Evolutionary conservation across 2,888 invertebrate species (phyloP).

Genomic region (Drosophila macrothrix): DNA sequence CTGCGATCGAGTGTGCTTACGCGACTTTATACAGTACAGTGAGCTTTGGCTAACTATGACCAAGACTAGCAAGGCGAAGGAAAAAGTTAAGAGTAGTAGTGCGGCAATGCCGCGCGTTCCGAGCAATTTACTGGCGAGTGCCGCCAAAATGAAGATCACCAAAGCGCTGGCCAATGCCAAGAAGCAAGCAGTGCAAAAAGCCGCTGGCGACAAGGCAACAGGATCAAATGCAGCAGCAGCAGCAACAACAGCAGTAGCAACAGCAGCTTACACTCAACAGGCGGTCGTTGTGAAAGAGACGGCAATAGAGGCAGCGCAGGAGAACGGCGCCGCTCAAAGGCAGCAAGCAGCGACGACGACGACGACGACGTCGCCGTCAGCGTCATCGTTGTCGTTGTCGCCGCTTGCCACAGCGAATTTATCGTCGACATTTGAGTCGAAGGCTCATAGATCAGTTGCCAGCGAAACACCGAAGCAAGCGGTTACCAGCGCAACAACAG

Average conservation of each 20-base stretch:
- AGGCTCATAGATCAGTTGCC: constrained; percentile 84
- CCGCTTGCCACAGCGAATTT: constrained; percentile 71
- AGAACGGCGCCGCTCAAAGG: constrained; percentile 37
- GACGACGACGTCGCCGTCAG: constrained; percentile 44
- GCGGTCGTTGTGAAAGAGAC: constrained; percentile 58
- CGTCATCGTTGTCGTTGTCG: constrained; percentile 18
- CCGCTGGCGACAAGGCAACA: constrained; percentile 36
- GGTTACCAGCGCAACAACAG: constrained; percentile 63
- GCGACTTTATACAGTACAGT: not conserved
- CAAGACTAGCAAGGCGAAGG: constrained; percentile 68
- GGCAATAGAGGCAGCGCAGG: constrained; percentile 51
- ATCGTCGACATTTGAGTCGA: constrained; percentile 78
- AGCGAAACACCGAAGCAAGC: constrained; percentile 83
- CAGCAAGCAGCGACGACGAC: constrained; percentile 52
- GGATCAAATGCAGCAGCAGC: constrained; percentile 40
- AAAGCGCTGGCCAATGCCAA: constrained; percentile 75
- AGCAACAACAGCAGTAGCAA: constrained; percentile 22
- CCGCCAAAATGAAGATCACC: constrained; percentile 81
- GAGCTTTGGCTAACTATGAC: constrained; percentile 47
- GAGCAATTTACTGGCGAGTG: constrained; percentile 69
- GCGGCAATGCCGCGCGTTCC: constrained; percentile 17
- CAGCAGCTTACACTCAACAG: constrained; percentile 45
- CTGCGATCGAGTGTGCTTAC: constrained; percentile 1
- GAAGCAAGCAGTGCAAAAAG: constrained; percentile 45
- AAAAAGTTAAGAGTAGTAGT: constrained; percentile 50